A percentile compares a stretch with the other conserved stretches of the same genome.
Conservation (phyloP, 1,140 invertebrate genomes). For the Oryctes rhinoceros region DNA sequence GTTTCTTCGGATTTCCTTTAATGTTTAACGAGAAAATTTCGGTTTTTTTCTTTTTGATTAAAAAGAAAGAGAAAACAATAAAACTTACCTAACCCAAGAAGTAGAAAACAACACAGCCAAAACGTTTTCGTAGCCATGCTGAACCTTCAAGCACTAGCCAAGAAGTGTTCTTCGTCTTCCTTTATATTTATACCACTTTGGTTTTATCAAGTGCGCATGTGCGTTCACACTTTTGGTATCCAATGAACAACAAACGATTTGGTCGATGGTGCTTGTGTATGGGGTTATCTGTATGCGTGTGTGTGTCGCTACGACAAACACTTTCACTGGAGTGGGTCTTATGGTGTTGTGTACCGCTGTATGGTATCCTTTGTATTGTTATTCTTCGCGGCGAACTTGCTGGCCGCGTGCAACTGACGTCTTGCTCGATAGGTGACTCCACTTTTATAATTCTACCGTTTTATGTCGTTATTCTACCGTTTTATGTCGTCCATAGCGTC, state of each 20-base stretch:
- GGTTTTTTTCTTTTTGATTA: background rate
- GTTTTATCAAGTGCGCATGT: conserved; percentile 57
- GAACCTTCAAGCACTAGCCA: conserved; percentile 59
- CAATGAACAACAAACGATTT: conserved; percentile 44
- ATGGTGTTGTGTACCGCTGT: conserved; percentile 41
- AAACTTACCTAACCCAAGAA: conserved; percentile 55
- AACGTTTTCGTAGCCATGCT: conserved; percentile 59
- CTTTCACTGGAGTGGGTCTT: conserved; percentile 54
- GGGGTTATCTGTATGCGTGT: background rate
- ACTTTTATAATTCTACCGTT: conserved; percentile 55
- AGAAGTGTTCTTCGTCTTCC: conserved; percentile 57
- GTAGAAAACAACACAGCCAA: conserved; percentile 59
- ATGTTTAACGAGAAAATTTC: too few relatives aligned
- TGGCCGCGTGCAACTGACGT: conserved; percentile 49
- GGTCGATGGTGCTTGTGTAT: background rate
- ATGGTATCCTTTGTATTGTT: conserved; percentile 25
- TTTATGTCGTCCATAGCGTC: conserved; percentile 36
- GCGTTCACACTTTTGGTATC: conserved; percentile 48
- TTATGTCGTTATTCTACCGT: conserved; percentile 42
- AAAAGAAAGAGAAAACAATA: conserved; percentile 17
- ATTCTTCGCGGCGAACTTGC: conserved; percentile 32
- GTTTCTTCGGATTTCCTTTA: too few relatives aligned
- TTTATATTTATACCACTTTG: conserved; percentile 59
- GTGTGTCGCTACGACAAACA: conserved; percentile 43
- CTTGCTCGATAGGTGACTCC: conserved; percentile 57